Base-by-base conservation (phyloP, 2,888 invertebrate genomes). In the Amblyteles armatorius region DNA sequence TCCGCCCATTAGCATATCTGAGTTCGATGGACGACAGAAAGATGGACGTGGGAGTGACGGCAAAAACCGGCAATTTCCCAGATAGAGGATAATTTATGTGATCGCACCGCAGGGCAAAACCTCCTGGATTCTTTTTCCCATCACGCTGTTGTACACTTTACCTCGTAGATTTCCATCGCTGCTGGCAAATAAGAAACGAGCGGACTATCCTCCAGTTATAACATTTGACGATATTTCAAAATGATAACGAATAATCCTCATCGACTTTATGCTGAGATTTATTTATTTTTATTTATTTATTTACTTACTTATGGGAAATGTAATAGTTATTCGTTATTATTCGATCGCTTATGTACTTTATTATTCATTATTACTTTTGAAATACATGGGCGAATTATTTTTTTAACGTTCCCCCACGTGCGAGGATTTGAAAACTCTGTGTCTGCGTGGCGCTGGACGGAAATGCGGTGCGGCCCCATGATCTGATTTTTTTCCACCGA, bases 31-130 rank as follows among this genome's bases (percentile, higher is more conserved):
- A 81, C 79, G 88, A 86, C 84, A 87, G 84, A 74, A 89, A 87
- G 85, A 88, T 73, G 88, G 88, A 88, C 88, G 86, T 84, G 72
- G 83, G 72, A 77, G 68, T 65, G 84, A 71, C 77, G 85, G 83
- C 82, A 86, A 88, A 88, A 90, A 87, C 85, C 44, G 87, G 87
- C 87, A 88, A 89, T 90, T 89, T 87, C 84, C 88, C 65, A 87
- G 88, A 88, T 88, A 88, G 85, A 88, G 86, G 72, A 86, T 78
- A 83, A 79, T 84, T 83, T 81, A 83, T 63, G 63, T 67, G 72
- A 83, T 78, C 77, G 67, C 79, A 73, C 77, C 52, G 52, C 36
- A 36, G 50, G 67, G 40, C 67, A 52, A n/a, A 50, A n/a, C 67
- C 67, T 22, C 19, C 9, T 36, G 16, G 33, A 36, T 36, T 33